A percentile compares a stretch with the other conserved stretches of the same genome.
phyloP scores from a whole-genome alignment of 1,140 invertebrate species.

The Myzus persicae region DNA sequence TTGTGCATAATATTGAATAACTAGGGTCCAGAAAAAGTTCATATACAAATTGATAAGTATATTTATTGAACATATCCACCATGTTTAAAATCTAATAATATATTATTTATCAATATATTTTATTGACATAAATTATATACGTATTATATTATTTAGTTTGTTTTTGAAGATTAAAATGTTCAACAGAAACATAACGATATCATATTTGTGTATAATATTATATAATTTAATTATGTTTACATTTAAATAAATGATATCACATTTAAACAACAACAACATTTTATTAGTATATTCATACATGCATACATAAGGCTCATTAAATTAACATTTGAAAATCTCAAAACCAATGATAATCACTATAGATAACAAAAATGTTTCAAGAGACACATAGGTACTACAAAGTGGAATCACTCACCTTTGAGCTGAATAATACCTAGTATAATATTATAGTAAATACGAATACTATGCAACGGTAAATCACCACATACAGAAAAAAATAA shows the following conservation, averaged over 20 bases:
- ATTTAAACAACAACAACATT: conserved; percentile 59
- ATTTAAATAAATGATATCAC: not conserved
- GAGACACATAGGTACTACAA: no score
- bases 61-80: not conserved
- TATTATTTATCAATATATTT: no score
- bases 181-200: not conserved
- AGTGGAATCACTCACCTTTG: no score
- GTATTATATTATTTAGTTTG: no score
- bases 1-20: not conserved
- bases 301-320: no score
- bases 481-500: no score
- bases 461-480: no score
- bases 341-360: no score
- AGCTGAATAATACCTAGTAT: no score
- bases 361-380: no score
- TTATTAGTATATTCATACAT: conserved; percentile 16
- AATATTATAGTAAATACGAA: no score
- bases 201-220: not conserved
- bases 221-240: not conserved
- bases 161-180: not conserved
- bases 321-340: no score
- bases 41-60: not conserved
- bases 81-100: not conserved
- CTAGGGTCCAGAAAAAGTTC: not conserved
- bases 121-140: not conserved